Conservation (phyloP, 1,140 invertebrate species). For the Orchestia grillus region DNA sequence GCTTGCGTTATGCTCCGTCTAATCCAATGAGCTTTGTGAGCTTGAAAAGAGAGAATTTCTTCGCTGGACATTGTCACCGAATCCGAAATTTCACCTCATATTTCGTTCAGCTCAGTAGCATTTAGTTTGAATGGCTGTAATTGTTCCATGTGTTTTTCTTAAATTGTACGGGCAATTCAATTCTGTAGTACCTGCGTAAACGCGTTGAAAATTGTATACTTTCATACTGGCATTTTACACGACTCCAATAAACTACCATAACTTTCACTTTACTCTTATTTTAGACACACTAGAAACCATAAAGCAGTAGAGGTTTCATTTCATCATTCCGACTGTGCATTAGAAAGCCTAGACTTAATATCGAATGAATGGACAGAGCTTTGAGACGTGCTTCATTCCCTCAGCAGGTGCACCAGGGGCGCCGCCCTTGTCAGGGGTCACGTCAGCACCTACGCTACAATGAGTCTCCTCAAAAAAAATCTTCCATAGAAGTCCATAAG, state of each 20-base stretch:
- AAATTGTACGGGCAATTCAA: neutral
- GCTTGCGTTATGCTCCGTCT: too few relatives aligned
- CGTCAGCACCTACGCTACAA: neutral
- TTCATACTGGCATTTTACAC: neutral
- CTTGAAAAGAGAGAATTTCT: neutral
- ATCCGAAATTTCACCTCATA: neutral
- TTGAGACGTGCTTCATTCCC: neutral
- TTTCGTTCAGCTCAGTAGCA: neutral
- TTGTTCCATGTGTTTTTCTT: neutral
- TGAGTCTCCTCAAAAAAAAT: constrained; percentile 19
- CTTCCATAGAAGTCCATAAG: neutral
- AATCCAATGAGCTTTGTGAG: too few relatives aligned
- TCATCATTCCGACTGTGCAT: neutral
- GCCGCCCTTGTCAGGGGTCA: constrained; percentile 18
- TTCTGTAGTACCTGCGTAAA: neutral
- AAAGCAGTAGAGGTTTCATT: neutral
- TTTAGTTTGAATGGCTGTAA: neutral
- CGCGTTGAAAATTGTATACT: neutral
- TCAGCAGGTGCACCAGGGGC: neutral
- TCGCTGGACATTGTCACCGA: neutral
- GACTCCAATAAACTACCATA: neutral
- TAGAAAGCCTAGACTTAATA: neutral
- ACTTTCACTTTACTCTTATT: neutral
- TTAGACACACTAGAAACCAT: neutral
- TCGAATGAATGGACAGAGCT: neutral